Base-by-base conservation (phyloP, 1,140 invertebrate genomes). In the Apocrypta bakeri region DNA sequence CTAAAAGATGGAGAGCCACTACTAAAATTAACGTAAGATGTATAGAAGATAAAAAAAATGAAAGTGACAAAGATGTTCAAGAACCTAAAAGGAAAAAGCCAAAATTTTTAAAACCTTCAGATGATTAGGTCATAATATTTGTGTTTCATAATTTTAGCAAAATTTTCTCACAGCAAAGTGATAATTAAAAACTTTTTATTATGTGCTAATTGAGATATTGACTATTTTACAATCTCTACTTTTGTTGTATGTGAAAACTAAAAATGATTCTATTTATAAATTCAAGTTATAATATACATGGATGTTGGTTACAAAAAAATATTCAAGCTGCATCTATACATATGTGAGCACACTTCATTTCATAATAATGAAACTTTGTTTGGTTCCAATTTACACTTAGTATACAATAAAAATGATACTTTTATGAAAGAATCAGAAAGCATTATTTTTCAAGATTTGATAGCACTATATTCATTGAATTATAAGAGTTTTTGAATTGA, bases 11-110 rank as follows among this genome's bases (percentile, higher is more conserved):
- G 85, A 86, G 92, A 83, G 85, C 87, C 4, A 88, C 88, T 72
- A 92, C 63, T 81, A 79, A 90, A 88, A 88, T 93, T 90, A 85
- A 92, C 92, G 83, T 87, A 82, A 79, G 89, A 92, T 87, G 92
- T 89, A 88, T 93, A 88, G 82, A 29, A 17, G 24, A 0, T 74
- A 90, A 86, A 85, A 84, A 78, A 82, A 84, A 82, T 85, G 81
- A 86, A 85, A 63, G 87, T 84, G 29, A 83, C 75, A 48, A 86
- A 86, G 27, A 68, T 4, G 17, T 17, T 7, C 48, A 27, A 37
- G 86, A 90, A 85, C 86, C 88, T 25, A 27, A 78, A 31, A 37
- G 78, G 0, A 92, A 91, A 37, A 92, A 89, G 82, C 66, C 74
- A 56, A 91, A 90, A 75, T 91, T 90, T 83, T 79, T 90, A 29